Evolutionary conservation across 2,113 vertebrate species (phyloP), one percentile per base, ranked within the genome.

Genomic region (Pseudorhombus dupliciocellatus): DNA sequence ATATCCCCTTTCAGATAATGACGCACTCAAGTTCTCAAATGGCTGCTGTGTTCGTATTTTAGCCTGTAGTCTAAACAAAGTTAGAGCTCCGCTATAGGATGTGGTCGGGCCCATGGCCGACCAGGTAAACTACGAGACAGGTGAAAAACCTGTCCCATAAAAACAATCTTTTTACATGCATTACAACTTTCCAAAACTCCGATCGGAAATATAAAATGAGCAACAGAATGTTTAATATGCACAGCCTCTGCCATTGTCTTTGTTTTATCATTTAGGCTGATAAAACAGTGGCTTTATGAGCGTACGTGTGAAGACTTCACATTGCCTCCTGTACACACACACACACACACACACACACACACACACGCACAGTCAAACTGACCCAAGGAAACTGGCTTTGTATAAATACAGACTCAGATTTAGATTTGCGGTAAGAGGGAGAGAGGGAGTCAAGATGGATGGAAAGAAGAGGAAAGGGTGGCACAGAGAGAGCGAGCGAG

Each of bases 331-430:
- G 59, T 62, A 31, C 31, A 25, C 54, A 52, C 46, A n/a, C 28
- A 28, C 60, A 22, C 34, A 61, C 73, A 56, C 53, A 46, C 66
- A 40, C 53, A 79, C 52, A 26, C 24, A 60, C 53, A 64, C 25
- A 20, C 67, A 37, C 7, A 52, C 40, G 66, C 59, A 53, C 66
- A 53, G 60, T 69, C 58, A 60, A 66, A 74, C 63, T 75, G 85
- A 83, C 79, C 55, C 54, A 74, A 84, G 84, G 78, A 85, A 87
- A 73, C 75, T 18, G 16, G 61, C 84, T 80, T 84, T 78, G 72
- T 83, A 76, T 85, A 91, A 88, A 85, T 85, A 88, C 84, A 85
- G 73, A 81, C 87, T 89, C 84, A 68, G 81, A 87, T 87, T 88
- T 88, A 86, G 90, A 90, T 88, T 87, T 88, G 88, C 12, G 61